Conservation (phyloP, 2,113 vertebrate species). For the Callithrix jacchus region DNA sequence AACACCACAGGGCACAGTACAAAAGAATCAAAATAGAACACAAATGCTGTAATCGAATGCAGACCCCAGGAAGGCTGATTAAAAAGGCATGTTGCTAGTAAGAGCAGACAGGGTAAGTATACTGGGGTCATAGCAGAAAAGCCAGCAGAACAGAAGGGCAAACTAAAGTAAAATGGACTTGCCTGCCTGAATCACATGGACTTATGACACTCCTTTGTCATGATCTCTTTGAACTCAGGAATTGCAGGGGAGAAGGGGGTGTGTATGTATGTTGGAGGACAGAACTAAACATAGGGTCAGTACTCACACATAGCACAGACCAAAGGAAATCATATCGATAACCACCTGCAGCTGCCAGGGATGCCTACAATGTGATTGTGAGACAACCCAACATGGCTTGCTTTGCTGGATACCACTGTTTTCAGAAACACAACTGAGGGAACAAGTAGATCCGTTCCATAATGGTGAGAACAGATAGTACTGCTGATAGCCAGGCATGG, state of each 20-base stretch:
- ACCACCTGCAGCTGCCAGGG: background rate
- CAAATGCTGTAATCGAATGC: slow-evolving; percentile 91
- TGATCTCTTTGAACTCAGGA: slow-evolving; percentile 72
- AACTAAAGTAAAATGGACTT: slow-evolving; percentile 82
- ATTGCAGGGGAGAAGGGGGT: slow-evolving; percentile 16
- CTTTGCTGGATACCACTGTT: background rate
- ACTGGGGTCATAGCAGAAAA: slow-evolving; percentile 85
- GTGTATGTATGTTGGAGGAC: background rate
- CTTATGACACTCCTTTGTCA: slow-evolving; percentile 65
- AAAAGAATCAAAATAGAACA: slow-evolving; percentile 91
- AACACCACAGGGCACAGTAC: slow-evolving; percentile 89
- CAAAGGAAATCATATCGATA: slow-evolving; percentile 31
- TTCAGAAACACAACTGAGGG: slow-evolving; percentile 32
- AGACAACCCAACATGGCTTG: background rate
- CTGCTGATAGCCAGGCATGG: background rate
- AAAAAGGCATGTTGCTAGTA: slow-evolving; percentile 87
- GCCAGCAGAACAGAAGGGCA: slow-evolving; percentile 83
- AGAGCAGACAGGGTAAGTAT: slow-evolving; percentile 85
- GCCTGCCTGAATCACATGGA: slow-evolving; percentile 75
- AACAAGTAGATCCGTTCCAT: background rate
- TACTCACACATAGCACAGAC: slow-evolving; percentile 15
- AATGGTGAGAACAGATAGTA: background rate
- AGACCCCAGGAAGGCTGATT: slow-evolving; percentile 89
- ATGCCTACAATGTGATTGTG: background rate
- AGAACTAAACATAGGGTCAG: slow-evolving; percentile 8